phyloP scores from a whole-genome alignment of 2,888 invertebrate genomes.

The Aphodius granarius region DNA sequence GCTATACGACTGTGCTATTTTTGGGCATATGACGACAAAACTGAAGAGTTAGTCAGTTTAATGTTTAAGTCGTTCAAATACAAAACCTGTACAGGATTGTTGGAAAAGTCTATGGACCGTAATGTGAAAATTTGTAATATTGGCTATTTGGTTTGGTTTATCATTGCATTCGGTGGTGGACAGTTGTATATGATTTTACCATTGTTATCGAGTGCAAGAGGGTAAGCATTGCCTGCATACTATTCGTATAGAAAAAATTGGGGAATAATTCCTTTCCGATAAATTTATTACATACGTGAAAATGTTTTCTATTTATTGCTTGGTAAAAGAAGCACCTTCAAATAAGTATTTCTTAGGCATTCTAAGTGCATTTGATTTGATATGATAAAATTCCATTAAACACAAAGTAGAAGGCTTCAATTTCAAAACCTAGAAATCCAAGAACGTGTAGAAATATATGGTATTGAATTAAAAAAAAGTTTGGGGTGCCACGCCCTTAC shows the following conservation, averaged over 20 bases:
- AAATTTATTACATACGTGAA: too few relatives aligned
- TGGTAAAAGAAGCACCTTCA: too few relatives aligned
- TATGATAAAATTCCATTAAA: too few relatives aligned
- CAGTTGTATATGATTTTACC: background rate
- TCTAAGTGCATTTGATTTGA: too few relatives aligned
- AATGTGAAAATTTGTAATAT: background rate
- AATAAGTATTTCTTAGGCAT: too few relatives aligned
- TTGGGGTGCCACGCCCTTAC: too few relatives aligned
- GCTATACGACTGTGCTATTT: background rate
- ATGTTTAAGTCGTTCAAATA: background rate
- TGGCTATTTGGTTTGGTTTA: constrained; percentile 2
- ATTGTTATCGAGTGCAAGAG: background rate
- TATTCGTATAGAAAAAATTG: background rate
- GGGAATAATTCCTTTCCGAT: too few relatives aligned
- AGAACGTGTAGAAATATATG: too few relatives aligned
- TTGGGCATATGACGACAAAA: background rate
- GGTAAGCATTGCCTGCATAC: background rate
- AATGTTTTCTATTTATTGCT: too few relatives aligned
- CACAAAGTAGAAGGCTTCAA: too few relatives aligned
- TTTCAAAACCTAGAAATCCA: too few relatives aligned
- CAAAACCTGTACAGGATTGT: background rate
- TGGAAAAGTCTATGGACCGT: background rate
- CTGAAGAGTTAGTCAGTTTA: background rate
- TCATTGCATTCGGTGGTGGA: background rate
- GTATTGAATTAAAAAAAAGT: too few relatives aligned